A percentile compares a stretch with the other conserved stretches of the same genome.
These are phyloP conservation scores for Phylloscopus trochilus DNA, from an alignment of 2,113 vertebrate genomes.

Conservation along the genomic window DNA sequence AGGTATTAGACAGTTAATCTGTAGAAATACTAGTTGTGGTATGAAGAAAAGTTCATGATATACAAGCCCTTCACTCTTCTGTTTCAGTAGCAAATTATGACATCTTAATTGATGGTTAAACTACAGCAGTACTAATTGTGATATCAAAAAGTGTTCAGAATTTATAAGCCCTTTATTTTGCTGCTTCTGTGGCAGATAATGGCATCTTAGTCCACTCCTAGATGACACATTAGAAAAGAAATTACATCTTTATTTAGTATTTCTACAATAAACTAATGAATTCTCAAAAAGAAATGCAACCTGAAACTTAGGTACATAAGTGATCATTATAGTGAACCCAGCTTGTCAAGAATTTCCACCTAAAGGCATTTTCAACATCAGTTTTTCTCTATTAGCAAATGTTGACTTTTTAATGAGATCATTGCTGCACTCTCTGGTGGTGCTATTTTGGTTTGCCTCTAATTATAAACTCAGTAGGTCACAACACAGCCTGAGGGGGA, in stretches of 20 bases:
- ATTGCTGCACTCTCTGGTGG: neutral
- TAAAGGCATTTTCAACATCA: neutral
- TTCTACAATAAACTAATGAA: neutral
- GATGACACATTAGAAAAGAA: neutral
- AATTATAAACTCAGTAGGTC: slow-evolving; percentile 26
- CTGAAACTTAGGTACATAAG: neutral
- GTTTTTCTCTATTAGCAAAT: neutral
- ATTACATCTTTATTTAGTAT: neutral
- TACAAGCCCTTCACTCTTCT: neutral
- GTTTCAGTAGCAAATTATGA: neutral
- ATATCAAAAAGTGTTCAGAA: neutral
- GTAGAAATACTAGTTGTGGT: neutral
- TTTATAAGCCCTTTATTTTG: neutral
- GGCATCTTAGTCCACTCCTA: neutral
- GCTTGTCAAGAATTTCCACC: neutral
- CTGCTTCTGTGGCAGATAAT: neutral
- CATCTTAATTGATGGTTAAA: neutral
- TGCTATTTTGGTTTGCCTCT: neutral
- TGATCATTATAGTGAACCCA: neutral
- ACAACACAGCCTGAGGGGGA: neutral
- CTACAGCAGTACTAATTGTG: neutral
- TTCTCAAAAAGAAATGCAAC: neutral
- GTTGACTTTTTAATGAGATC: neutral
- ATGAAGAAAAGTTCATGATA: neutral
- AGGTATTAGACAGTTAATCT: neutral